Evolutionary conservation across 2,797 vertebrate genomes (phyloP), one percentile per base, ranked within the genome.

Genomic region (Brachyalestes nurse): DNA sequence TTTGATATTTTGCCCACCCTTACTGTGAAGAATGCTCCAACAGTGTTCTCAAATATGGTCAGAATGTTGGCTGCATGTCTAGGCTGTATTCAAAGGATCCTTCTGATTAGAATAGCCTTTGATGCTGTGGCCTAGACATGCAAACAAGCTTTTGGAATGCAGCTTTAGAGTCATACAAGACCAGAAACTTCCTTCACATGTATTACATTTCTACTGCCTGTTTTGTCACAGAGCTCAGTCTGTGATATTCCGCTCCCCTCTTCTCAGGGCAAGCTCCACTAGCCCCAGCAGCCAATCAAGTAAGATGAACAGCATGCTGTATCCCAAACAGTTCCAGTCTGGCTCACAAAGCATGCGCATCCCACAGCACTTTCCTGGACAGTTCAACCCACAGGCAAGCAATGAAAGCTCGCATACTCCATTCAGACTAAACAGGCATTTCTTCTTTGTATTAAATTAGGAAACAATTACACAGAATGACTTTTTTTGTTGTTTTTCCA

Each of bases 241-340:
- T 10, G 9, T 25, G 13, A 34, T 53, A 66, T 62, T n/a, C 2
- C 67, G 21, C 78, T 83, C 91, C 74, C 89, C 77, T 84, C 84
- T 83, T 49, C 76, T n/a, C 88, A 99, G 98, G 93, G 97, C 96
- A 61, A 97, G 95, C 91, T 99, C 97, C 86, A 98, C 97, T n/a
- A 99, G 97, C 89, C 98, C 98, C 2, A 98, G 96, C 87, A 98
- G 95, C 92, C 98, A 99, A 91, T 96, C 96, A 88, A 97, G 96
- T 93, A 99, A 99, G 92, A 96, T 99, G 92, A 99, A 96, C 95
- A 98, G 96, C 91, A 94, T 99, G 92, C 92, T 99, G 64, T 99
- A 99, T 93, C 97, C 98, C 95, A 99, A 99, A 93, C 98, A 97
- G 88, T 99, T 98, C 89, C 96, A 96, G 85, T 95, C 96, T 60